Conservation (phyloP, 2,888 invertebrate genomes). For the Dicranocentrus wangi region DNA sequence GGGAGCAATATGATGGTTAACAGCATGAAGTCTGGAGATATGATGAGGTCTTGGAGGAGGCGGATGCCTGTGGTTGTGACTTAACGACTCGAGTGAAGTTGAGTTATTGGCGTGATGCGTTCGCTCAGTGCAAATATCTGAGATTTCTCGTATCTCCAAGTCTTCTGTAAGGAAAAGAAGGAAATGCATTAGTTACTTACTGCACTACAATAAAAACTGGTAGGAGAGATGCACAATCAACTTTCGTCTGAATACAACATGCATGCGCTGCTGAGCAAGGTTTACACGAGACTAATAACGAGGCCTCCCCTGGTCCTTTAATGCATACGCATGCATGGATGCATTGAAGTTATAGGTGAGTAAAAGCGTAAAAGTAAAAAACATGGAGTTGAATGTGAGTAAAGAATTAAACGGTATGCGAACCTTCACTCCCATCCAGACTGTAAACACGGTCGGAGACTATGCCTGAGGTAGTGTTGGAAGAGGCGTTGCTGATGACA, state of each 20-base stretch:
- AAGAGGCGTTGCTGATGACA: conserved; percentile 93
- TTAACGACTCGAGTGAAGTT: conserved; percentile 71
- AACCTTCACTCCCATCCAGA: conserved; percentile 86
- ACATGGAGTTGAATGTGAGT: neutral
- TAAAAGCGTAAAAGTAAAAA: conserved; percentile 10
- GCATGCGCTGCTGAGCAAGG: neutral
- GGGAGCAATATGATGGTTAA: conserved; percentile 44
- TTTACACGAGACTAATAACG: neutral
- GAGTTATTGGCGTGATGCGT: conserved; percentile 68
- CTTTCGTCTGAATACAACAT: neutral
- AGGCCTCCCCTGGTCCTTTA: conserved; percentile 3
- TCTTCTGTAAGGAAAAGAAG: conserved; percentile 68
- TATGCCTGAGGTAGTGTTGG: conserved; percentile 97
- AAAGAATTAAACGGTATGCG: conserved; percentile 9
- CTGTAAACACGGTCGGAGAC: conserved; percentile 96
- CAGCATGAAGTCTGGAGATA: conserved; percentile 58
- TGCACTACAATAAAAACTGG: too few relatives aligned
- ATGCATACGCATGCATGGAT: conserved; percentile 24
- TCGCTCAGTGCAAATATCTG: conserved; percentile 69
- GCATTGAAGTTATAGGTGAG: neutral
- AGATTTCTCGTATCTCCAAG: conserved; percentile 70
- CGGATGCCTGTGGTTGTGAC: conserved; percentile 68
- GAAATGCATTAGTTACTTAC: conserved; percentile 26
- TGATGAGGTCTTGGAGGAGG: conserved; percentile 64
- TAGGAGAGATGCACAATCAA: too few relatives aligned